These are phyloP conservation scores for Chloroceryle amazona DNA, from an alignment of 2,797 vertebrate genomes.

Conservation along the genomic window DNA sequence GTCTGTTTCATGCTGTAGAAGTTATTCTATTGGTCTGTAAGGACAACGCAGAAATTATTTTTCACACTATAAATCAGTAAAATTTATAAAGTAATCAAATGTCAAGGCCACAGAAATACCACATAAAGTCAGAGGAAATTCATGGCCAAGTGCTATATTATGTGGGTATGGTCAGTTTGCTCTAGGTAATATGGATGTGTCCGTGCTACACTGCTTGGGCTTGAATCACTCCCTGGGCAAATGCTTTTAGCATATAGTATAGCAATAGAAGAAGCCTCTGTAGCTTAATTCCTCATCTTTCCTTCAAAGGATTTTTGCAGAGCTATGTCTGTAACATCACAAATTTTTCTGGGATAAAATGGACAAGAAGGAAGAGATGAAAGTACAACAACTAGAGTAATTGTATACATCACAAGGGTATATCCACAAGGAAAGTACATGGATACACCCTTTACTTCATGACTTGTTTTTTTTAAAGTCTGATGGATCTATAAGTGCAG, in stretches of 20 bases:
- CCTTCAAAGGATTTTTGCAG: neutral
- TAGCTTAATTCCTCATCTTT: neutral
- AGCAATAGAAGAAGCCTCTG: neutral
- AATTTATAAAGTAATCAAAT: neutral
- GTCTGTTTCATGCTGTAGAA: neutral
- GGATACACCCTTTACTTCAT: neutral
- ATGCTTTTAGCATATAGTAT: neutral
- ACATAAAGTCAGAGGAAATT: neutral
- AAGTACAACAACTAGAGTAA: neutral
- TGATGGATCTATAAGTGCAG: neutral
- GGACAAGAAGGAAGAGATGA: neutral
- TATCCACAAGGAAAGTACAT: too few species aligned
- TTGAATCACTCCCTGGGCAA: neutral
- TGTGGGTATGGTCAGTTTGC: neutral
- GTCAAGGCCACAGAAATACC: neutral
- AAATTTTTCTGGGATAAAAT: neutral
- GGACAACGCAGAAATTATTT: neutral
- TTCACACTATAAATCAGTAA: neutral
- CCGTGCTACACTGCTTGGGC: fast-evolving
- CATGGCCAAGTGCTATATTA: neutral
- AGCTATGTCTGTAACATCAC: neutral
- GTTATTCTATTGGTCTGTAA: neutral
- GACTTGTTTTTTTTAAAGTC: neutral
- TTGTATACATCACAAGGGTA: neutral
- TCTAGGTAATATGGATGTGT: neutral